Percentiles rank a stretch among this genome's conserved stretches.
These are phyloP conservation scores for Chalcis sispes DNA, from an alignment of 2,888 invertebrate genomes.

Conservation along the genomic window DNA sequence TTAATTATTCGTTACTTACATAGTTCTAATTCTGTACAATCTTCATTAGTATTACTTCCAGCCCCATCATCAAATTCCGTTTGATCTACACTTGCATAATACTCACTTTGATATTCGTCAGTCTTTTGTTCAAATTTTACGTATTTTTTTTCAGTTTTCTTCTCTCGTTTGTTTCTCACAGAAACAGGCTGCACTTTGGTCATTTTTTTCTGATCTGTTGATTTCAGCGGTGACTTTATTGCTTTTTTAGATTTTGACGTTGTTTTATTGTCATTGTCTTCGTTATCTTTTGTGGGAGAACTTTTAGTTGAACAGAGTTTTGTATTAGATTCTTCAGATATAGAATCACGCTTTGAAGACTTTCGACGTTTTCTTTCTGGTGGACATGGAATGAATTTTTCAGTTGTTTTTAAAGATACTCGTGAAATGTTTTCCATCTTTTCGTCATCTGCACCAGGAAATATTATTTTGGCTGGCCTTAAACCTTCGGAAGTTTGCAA, in stretches of 20 bases:
- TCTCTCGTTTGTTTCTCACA: constrained; percentile 70
- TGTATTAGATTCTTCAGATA: constrained; percentile 50
- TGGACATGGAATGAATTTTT: constrained; percentile 64
- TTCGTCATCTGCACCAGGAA: constrained; percentile 76
- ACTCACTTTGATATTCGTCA: constrained; percentile 69
- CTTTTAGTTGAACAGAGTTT: constrained; percentile 48
- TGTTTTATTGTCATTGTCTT: constrained; percentile 63
- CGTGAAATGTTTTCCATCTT: constrained; percentile 76
- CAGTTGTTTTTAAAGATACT: constrained; percentile 71
- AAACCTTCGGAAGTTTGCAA: constrained; percentile 84
- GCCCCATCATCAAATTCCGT: constrained; percentile 42
- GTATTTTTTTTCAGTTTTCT: constrained; percentile 76
- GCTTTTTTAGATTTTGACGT: constrained; percentile 65
- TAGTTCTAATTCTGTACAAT: constrained; percentile 54
- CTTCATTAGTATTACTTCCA: constrained; percentile 47
- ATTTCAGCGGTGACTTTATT: constrained; percentile 72
- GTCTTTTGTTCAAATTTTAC: constrained; percentile 73
- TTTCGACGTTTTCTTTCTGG: constrained; percentile 74
- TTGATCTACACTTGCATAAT: constrained; percentile 42
- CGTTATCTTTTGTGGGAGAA: constrained; percentile 53
- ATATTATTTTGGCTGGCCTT: constrained; percentile 82
- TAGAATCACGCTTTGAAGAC: constrained; percentile 74
- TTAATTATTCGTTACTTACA: constrained; percentile 45
- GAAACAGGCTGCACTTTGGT: constrained; percentile 26
- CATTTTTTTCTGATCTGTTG: constrained; percentile 59